Evolutionary conservation across 2,888 invertebrate genomes (phyloP), one percentile per base, ranked within the genome.

Genomic region (Eretmocerus hayati): DNA sequence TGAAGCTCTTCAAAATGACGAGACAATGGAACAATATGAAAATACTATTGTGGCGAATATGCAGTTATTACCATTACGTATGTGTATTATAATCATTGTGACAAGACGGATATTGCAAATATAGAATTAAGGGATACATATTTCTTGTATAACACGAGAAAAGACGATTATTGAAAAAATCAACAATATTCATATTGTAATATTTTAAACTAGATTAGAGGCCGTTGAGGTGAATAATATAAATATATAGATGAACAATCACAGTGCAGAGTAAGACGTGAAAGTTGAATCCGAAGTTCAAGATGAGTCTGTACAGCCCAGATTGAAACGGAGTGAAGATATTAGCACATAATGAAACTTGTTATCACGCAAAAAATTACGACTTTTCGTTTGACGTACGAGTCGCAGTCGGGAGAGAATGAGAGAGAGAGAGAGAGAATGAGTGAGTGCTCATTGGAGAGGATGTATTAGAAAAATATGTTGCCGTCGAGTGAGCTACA

Each of bases 11-110:
- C 33, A 54, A 37, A 11, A 48, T 31, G 19, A 23, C 38, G 46
- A 21, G 46, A 43, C 26, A 30, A 49, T 23, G 36, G 13, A 44
- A 38, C 38, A 46, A 38, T 36, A 45, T 45, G 46, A 45, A 60
- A 60, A 50, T 61, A 63, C 56, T 62, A 62, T 58, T 54, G 58
- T 62, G 60, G 59, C 54, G 55, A 61, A 52, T 57, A 56, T 58
- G 53, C 53, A 50, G 50, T 50, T 53, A 53, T 53, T 50, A 53
- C 53, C 50, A 53, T 50, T 50, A 53, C 49, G 42, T 53, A 48
- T 52, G 50, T 56, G 54, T 57, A 53, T 56, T 55, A 50, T 50
- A 53, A 54, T 56, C 46, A 50, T 50, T 54, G 55, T 56, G 54
- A 57, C 49, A 45, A 46, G 21, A 39, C 41, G 22, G 48, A 23